phyloP scores from a whole-genome alignment of 2,888 invertebrate genomes.

The Dioctria rufipes region DNA sequence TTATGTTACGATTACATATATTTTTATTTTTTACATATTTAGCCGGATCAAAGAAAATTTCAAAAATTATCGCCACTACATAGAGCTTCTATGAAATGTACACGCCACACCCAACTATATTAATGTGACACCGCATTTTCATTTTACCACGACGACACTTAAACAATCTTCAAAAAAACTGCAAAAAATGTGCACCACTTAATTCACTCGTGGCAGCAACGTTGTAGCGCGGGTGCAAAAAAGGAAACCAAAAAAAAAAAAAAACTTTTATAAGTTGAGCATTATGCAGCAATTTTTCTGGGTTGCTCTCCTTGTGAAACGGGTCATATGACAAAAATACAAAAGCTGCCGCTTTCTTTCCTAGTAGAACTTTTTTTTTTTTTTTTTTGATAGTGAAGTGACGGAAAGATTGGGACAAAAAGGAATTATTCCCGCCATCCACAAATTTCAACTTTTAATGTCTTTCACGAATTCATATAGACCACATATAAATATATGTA shows the following conservation, averaged over 20 bases:
- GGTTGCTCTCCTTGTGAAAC: not conserved
- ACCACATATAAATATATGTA: not conserved
- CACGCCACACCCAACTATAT: constrained; percentile 7
- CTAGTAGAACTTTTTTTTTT: not conserved
- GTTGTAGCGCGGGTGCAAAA: not conserved
- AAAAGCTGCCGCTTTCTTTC: not conserved
- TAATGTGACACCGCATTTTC: constrained; percentile 11
- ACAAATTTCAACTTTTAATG: constrained; percentile 32
- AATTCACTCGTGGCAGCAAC: not conserved
- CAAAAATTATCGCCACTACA: no score
- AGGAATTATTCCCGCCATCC: constrained; percentile 11
- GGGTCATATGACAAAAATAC: not conserved
- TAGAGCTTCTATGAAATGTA: not conserved
- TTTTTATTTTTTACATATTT: no score
- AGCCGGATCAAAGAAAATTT: no score
- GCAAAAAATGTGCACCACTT: constrained; percentile 13
- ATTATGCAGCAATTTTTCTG: constrained; percentile 35
- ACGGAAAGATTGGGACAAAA: not conserved
- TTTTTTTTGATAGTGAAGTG: constrained; percentile 26
- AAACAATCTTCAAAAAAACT: not conserved
- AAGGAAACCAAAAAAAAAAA: not conserved
- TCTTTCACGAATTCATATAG: not conserved
- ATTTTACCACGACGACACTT: not conserved
- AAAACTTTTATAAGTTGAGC: constrained; percentile 27
- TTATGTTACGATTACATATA: no score